phyloP scores from a whole-genome alignment of 2,113 vertebrate genomes.

The Ia io region DNA sequence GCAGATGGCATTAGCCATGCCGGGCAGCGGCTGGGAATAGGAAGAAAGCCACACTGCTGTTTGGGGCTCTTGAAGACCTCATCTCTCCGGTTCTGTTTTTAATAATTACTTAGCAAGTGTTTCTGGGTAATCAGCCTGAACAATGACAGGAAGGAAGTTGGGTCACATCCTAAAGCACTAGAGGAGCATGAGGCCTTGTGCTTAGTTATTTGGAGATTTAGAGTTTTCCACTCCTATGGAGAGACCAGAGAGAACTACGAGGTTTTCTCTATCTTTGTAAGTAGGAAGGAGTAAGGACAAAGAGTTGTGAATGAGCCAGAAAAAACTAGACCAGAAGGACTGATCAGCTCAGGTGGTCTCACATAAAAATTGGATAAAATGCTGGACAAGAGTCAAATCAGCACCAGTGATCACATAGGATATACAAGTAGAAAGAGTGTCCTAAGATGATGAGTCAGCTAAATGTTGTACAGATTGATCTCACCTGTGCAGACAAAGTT shows the following conservation, averaged over 20 bases:
- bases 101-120: background rate
- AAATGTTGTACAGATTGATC: background rate
- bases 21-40: background rate
- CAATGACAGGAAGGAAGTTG: conserved; percentile 2
- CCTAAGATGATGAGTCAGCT: background rate
- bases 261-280: conserved; percentile 12
- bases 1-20: background rate
- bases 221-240: background rate
- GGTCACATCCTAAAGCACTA: background rate
- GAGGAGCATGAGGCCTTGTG: background rate
- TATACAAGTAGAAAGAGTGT: background rate
- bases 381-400: background rate
- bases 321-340: background rate
- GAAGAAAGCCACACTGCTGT: background rate
- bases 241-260: background rate
- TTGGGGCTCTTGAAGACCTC: background rate
- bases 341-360: background rate
- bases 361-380: background rate
- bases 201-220: background rate
- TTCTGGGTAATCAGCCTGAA: background rate
- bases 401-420: background rate
- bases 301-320: conserved; percentile 26
- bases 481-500: background rate
- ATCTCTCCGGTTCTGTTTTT: background rate
- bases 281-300: conserved; percentile 19